Base-by-base conservation (phyloP, 2,113 vertebrate genomes). In the Istiophorus platypterus region DNA sequence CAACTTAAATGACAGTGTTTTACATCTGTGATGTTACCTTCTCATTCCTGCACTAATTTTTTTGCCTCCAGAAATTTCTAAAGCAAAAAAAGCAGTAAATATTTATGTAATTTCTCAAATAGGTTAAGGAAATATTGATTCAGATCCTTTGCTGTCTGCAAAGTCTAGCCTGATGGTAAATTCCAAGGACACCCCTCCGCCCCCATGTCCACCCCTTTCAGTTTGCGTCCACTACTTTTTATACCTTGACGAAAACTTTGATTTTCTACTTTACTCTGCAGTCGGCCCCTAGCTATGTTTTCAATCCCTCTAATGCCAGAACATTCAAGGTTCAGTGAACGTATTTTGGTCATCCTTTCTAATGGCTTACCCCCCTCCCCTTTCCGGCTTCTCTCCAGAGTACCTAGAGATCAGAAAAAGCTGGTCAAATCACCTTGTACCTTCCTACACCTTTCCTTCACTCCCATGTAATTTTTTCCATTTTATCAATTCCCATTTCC, bases 291-390 rank as follows among this genome's bases (percentile, higher is more conserved):
- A 67, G 62, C 72, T 52, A 22, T 10, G 0, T 70, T 85, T 81
- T 80, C 59, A 45, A 52, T 42, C 41, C 29, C 37, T 57, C 65
- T 39, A 26, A 75, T 56, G 47, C 49, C 67, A 76, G 34, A 80
- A 75, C 0, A 4, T 76, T 78, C 69, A 88, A 80, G 85, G 87
- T 88, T 80, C 70, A 89, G 80, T 69, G 83, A 79, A 85, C 76
- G 86, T 59, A 89, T 84, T 78, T 37, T 47, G 69, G 61, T 77
- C 39, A 65, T 24, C 13, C 11, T 65, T 85, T 58, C 76, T 66
- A 78, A 76, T 76, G 72, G 47, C 56, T 76, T 73, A 34, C 42
- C 49, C 54, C 54, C 70, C 68, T 58, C 41, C 27, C 73, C n/a
- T 17, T 75, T 68, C 42, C 77, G 82, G 45, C 49, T 77, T 65